Evolutionary conservation across 2,888 invertebrate species (phyloP).

Genomic region (Oasisia sp.): DNA sequence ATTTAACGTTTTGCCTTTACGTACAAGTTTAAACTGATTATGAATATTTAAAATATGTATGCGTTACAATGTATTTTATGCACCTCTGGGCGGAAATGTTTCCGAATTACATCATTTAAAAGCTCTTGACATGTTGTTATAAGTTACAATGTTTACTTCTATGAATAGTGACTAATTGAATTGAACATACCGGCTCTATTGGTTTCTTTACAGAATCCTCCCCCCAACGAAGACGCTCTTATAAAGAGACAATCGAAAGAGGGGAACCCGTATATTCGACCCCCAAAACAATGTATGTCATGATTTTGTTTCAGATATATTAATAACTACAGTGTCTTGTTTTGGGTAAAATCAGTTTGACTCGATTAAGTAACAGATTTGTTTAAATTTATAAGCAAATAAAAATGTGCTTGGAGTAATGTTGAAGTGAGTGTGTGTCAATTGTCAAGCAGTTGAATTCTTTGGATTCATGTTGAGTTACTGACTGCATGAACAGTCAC

Average conservation of each 20-base stretch:
- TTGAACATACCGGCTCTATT: not conserved
- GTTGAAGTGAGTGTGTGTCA: no score
- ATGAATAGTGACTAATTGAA: not conserved
- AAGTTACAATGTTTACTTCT: not conserved
- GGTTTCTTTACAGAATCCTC: constrained; percentile 27
- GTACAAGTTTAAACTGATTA: no score
- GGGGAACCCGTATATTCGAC: constrained; percentile 27
- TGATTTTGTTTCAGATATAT: not conserved
- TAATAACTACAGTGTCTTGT: not conserved
- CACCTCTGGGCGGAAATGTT: no score
- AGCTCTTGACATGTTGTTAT: not conserved
- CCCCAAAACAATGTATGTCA: constrained; percentile 30
- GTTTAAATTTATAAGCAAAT: no score
- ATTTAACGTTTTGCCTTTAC: no score
- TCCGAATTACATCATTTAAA: constrained; percentile 17
- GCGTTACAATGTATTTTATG: no score
- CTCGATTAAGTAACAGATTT: no score
- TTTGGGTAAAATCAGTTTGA: no score
- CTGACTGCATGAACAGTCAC: not conserved
- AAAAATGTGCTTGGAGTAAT: no score
- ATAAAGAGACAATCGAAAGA: constrained; percentile 25
- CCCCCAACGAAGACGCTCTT: constrained; percentile 30
- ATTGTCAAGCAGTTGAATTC: not conserved
- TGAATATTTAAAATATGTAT: no score
- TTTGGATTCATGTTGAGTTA: not conserved